Evolutionary conservation across 1,140 invertebrate species (phyloP), one percentile per base, ranked within the genome.

Genomic region (Neodiprion virginianus): DNA sequence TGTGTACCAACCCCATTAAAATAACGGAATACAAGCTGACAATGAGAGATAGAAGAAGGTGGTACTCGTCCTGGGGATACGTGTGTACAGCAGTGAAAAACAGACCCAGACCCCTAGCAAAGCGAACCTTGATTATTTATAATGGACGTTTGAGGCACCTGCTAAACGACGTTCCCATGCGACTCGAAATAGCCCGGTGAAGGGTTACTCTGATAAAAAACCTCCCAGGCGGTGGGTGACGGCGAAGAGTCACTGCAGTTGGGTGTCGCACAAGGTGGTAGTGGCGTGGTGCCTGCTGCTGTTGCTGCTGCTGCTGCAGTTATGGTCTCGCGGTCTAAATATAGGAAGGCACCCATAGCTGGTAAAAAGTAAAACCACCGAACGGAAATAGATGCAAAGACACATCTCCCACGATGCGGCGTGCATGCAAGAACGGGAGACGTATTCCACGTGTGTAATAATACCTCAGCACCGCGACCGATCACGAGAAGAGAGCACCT

Each of bases 141-240:
- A 61, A 61, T 61, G 53, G 53, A 12, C 53, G 53, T 61, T 61
- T 61, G 53, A 61, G 53, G 53, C 53, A 61, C 53, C 53, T 61
- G 53, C 53, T 61, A 61, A 61, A 61, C 53, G 53, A 40, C 53
- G 53, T 61, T 61, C 53, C 53, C 53, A 61, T 61, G 53, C 53
- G 11, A 12, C 53, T 61, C 11, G n/a, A 61, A 61, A 61, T 61
- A 61, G n/a, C 53, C 53, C 11, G 53, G 11, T 61, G 53, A 61
- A 61, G 53, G 53, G 53, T 61, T 61, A 61, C 53, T 17, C 11
- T 61, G 53, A 61, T 61, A 61, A 61, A 61, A 61, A 61, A 61
- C n/a, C n/a, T 17, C 53, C 53, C 53, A 17, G n/a, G 53, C 11
- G 4, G 8, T 61, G 53, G 53, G 53, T 61, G 53, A 61, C 53